Conservation (phyloP, 2,113 vertebrate genomes). For the Rhinopomastus cyanomelas region DNA sequence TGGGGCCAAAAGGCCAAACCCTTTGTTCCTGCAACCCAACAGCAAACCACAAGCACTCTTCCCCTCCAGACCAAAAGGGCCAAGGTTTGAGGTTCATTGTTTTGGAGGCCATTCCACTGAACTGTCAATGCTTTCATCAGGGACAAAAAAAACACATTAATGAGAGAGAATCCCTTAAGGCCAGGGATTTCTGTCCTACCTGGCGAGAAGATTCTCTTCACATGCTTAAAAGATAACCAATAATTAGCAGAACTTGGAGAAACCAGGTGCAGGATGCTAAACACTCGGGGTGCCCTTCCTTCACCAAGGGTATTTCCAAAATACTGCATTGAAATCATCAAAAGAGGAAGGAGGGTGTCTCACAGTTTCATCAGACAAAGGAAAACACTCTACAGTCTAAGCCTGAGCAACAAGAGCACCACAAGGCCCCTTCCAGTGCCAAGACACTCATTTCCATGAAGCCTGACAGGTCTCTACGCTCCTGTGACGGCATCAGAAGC, state of each 20-base stretch:
- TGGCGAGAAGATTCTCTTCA: neutral
- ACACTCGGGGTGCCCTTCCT: neutral
- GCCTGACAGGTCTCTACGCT: neutral
- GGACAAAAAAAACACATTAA: conserved; percentile 15
- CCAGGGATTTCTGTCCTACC: neutral
- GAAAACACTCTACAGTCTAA: neutral
- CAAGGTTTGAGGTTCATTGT: neutral
- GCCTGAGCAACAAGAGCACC: neutral
- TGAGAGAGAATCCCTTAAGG: neutral
- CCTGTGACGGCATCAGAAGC: rapidly evolving
- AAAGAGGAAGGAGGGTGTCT: conserved; percentile 42
- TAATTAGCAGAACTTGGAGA: neutral
- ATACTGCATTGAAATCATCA: neutral
- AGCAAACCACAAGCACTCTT: neutral
- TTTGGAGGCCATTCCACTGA: neutral
- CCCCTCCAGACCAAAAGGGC: neutral
- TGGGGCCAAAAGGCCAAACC: neutral
- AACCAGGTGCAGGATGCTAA: neutral
- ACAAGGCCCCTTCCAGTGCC: neutral
- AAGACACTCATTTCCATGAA: neutral
- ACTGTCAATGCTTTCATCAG: neutral
- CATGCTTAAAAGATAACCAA: neutral
- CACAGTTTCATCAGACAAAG: conserved; percentile 5
- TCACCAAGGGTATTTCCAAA: conserved; percentile 43
- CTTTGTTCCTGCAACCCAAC: neutral